Conservation (phyloP, 1,140 invertebrate genomes). For the Ylistrum balloti region DNA sequence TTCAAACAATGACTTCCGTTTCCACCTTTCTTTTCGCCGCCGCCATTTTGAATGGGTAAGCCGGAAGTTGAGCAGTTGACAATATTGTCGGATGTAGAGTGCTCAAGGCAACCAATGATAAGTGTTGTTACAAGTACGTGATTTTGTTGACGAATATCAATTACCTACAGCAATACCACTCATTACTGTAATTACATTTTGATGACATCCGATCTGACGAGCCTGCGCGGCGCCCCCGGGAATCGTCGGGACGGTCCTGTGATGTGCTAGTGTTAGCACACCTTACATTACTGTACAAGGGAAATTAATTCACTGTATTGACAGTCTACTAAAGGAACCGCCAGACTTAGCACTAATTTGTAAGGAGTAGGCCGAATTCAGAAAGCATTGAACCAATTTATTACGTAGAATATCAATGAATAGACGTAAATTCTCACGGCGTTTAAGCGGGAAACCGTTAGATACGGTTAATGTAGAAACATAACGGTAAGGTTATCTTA, state of each 20-base stretch:
- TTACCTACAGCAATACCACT: constrained; percentile 23
- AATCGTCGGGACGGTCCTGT: constrained; percentile 3
- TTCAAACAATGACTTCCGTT: constrained; percentile 39
- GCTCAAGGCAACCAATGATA: constrained; percentile 36
- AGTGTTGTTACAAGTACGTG: constrained; percentile 22
- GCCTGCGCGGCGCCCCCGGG: neutral
- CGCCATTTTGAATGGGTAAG: constrained; percentile 9
- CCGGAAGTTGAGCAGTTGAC: constrained; percentile 37
- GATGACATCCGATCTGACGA: constrained; percentile 37
- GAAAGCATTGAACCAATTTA: constrained; percentile 15
- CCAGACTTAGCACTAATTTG: neutral
- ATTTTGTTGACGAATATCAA: constrained; percentile 33
- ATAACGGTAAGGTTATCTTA: too few species aligned
- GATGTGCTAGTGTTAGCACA: constrained; percentile 32
- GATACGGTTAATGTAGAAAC: neutral
- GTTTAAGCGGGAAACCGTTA: constrained; percentile 38
- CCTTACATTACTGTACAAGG: neutral
- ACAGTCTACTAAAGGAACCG: neutral
- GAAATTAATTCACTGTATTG: constrained; percentile 35
- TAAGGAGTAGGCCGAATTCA: constrained; percentile 6
- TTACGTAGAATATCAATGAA: neutral
- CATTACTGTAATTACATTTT: constrained; percentile 30
- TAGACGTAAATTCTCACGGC: neutral
- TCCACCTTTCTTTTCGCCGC: neutral
- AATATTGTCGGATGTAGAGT: neutral